Base-by-base conservation (phyloP, 1,140 invertebrate genomes). In the Teleopsis dalmanni region DNA sequence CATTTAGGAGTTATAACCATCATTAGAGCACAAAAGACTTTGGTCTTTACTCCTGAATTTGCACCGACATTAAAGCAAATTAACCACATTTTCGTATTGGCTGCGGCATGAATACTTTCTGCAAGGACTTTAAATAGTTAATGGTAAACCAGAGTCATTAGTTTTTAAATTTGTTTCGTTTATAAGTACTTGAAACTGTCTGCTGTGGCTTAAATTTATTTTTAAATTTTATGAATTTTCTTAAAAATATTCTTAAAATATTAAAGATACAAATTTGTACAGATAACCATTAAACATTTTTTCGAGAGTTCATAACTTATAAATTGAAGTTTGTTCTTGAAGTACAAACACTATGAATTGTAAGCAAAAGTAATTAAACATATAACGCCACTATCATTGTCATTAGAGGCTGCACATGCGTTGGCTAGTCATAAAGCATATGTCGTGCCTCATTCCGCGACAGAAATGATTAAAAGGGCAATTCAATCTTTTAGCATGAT, bases 21-120 rank as follows among this genome's bases (percentile, higher is more conserved):
- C 40, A 55, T 58, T 65, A 65, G 57, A 59, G 27, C 54, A 44
- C 60, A 48, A 48, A 22, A 34, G 43, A 41, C 40, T 25, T 14
- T 25, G 33, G 27, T 11, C 27, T 25, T 36, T 36, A 18, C 35
- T 35, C 27, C 9, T 45, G 50, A 51, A 53, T 58, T 61, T 55
- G 54, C 34, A 45, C 51, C 50, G 41, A 59, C 61, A 64, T 64
- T 64, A 59, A 64, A 60, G 60, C 63, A 67, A 67, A 67, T 67
- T 67, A 67, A 64, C 64, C 64, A 57, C 58, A 60, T 57, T 52
- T 47, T 41, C 43, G 41, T 50, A 43, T 37, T n/a, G 37, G 9
- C 11, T 19, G 10, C n/a, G 31, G n/a, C 21, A 41, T 18, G 38
- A 23, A 11, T 22, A 33, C 19, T 31, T 21, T 25, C 29, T 9